phyloP scores from a whole-genome alignment of 2,888 invertebrate species.

The Perdita meconis region DNA sequence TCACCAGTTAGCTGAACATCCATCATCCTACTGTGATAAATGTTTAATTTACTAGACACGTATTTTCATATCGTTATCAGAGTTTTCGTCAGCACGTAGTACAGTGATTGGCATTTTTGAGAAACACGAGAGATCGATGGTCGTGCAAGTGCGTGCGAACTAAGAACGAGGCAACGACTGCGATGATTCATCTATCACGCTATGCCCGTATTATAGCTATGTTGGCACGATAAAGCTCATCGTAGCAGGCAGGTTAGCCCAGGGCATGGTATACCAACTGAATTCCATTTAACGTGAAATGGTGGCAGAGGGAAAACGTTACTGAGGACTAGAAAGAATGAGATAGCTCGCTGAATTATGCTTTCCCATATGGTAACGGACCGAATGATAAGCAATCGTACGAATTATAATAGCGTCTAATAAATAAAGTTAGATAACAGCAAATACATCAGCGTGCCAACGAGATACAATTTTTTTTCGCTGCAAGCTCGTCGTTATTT shows the following conservation, averaged over 20 bases:
- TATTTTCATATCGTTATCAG: slow-evolving; percentile 16
- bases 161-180: slow-evolving; percentile 62
- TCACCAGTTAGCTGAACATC: too few species aligned
- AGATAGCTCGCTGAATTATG: slow-evolving; percentile 64
- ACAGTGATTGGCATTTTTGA: slow-evolving; percentile 15
- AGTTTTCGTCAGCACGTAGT: not conserved
- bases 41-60: slow-evolving; percentile 24
- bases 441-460: slow-evolving; percentile 33
- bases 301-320: slow-evolving; percentile 49
- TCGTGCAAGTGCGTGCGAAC: slow-evolving; percentile 11
- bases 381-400: slow-evolving; percentile 60
- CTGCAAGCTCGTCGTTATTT: too few species aligned
- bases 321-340: slow-evolving; percentile 28
- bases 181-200: slow-evolving; percentile 68
- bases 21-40: not conserved
- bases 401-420: slow-evolving; percentile 57
- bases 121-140: slow-evolving; percentile 38
- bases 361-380: slow-evolving; percentile 35
- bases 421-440: slow-evolving; percentile 62
- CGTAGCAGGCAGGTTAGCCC: slow-evolving; percentile 42
- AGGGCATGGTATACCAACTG: slow-evolving; percentile 46
- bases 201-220: slow-evolving; percentile 61
- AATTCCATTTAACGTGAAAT: slow-evolving; percentile 68
- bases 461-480: not conserved
- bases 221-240: slow-evolving; percentile 66